Evolutionary conservation across 2,113 vertebrate species (phyloP), one percentile per base, ranked within the genome.

Genomic region (Pelvicachromis taeniatus): DNA sequence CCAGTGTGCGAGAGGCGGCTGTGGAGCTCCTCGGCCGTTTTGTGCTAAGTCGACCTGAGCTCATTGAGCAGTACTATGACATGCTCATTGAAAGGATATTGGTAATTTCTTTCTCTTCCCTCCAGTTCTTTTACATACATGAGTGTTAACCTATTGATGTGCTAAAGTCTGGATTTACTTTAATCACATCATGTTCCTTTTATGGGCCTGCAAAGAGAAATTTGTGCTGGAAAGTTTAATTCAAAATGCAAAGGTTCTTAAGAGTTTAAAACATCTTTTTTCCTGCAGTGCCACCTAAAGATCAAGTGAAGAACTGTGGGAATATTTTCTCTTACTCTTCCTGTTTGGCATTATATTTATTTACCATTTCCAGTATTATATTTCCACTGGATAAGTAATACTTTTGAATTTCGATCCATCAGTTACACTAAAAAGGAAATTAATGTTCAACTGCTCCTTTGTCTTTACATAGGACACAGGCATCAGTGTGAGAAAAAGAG

Each of bases 41-140:
- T 88, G 99, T 99, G 35, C 97, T 99, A 23, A 99, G 98, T 91
- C 97, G 98, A 63, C 99, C 99, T 42, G 96, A 99, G 94, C 98
- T 99, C 88, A 99, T 98, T 42, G 99, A 99, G 92, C 98, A 99
- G 96, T 99, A 99, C 97, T 99, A 99, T 31, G 99, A 99, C 87
- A 99, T 99, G 99, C 96, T 99, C 79, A 98, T 99, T 58, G 99
- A 99, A 94, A 94, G 94, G 81, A 95, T 95, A 82, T 50, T 95
- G 94, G 95, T 95, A 94, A 92, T 53, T 77, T 56, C 4, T 85
- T 40, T 19, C 48, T 3, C 40, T 59, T 80, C 23, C n/a, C 5
- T 65, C 16, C 13, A 48, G 2, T 11, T 2, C 17, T 13, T 58
- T 45, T 40, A 6, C 7, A 52, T 54, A 48, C 7, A 9, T 21